Conservation (phyloP, 2,797 vertebrate species). For the Chanos chanos region DNA sequence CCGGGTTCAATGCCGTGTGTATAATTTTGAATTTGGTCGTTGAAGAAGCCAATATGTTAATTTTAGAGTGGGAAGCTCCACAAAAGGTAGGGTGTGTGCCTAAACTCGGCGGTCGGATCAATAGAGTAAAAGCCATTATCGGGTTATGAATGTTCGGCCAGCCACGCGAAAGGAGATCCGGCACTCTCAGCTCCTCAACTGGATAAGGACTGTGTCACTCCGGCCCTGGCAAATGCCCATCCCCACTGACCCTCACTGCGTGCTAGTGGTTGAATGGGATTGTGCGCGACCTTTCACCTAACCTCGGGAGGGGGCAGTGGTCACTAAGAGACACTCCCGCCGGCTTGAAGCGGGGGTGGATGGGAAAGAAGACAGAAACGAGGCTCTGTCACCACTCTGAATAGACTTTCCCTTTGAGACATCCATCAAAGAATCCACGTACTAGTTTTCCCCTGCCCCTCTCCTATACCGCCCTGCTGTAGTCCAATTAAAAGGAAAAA, state of each 20-base stretch:
- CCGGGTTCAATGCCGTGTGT: conserved; percentile 26
- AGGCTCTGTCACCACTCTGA: too few species aligned
- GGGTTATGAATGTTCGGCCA: conserved; percentile 58
- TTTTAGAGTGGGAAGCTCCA: conserved; percentile 46
- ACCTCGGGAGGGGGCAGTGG: conserved; percentile 53
- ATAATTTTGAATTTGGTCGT: conserved; percentile 54
- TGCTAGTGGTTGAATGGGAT: conserved; percentile 62
- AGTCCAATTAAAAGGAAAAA: too few species aligned
- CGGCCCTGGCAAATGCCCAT: conserved; percentile 49
- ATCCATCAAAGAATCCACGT: too few species aligned
- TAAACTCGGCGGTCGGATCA: conserved; percentile 58
- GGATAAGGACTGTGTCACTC: conserved; percentile 42
- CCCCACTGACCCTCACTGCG: conserved; percentile 64
- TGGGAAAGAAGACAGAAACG: not conserved
- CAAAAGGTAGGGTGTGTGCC: conserved; percentile 49
- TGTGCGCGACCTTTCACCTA: conserved; percentile 63
- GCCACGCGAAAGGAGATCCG: conserved; percentile 48
- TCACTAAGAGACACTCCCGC: too few species aligned
- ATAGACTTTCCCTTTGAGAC: too few species aligned
- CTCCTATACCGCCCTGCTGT: too few species aligned
- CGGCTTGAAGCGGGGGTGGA: conserved; percentile 31
- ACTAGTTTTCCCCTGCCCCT: too few species aligned
- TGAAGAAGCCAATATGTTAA: conserved; percentile 56
- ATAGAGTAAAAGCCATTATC: conserved; percentile 69
- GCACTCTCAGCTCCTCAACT: conserved; percentile 45